Evolutionary conservation across 2,888 invertebrate genomes (phyloP), one percentile per base, ranked within the genome.

Genomic region (Drosophila pseudotakahashii): DNA sequence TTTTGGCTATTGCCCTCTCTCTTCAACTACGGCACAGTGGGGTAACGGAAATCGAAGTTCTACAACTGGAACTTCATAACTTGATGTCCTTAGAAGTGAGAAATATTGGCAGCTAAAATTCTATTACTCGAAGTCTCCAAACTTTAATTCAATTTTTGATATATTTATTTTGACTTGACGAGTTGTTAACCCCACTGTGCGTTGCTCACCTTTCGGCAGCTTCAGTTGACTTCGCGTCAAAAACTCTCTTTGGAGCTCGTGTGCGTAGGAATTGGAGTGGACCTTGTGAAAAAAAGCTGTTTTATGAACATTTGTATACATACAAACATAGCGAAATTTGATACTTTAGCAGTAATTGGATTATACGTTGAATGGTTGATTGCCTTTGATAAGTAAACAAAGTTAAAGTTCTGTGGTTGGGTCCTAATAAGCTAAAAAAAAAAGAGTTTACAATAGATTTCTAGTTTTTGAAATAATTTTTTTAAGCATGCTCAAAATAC

Each of bases 201-300:
- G 32, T 16, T 32, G 32, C 42, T 57, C 44, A 73, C 52, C 72
- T 57, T 73, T 73, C 32, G 44, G 39, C 45, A 51, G 58, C 68
- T 54, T 55, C 14, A 41, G 50, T 39, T 54, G 48, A 72, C 50
- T 61, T 70, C 42, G 64, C 60, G 48, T 62, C 50, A 52, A 30
- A 58, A 55, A 55, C 53, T 57, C 73, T 71, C 57, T 39, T 44
- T 50, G 16, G 48, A 58, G 37, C 54, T 51, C 37, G 30, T 41
- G 36, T 72, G 54, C 39, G 30, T 47, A 45, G 54, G 64, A 55
- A 73, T 54, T 70, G 37, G 69, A 60, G 60, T 73, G 75, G 45
- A 45, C 73, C 74, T 42, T 42, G 16, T 36, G 10, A 45, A 39
- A 19, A 2, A 45, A 45, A 30, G 37, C 10, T 48, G 5, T 30